These are phyloP conservation scores for Lagopus muta DNA, from an alignment of 2,113 vertebrate genomes.

Conservation along the genomic window DNA sequence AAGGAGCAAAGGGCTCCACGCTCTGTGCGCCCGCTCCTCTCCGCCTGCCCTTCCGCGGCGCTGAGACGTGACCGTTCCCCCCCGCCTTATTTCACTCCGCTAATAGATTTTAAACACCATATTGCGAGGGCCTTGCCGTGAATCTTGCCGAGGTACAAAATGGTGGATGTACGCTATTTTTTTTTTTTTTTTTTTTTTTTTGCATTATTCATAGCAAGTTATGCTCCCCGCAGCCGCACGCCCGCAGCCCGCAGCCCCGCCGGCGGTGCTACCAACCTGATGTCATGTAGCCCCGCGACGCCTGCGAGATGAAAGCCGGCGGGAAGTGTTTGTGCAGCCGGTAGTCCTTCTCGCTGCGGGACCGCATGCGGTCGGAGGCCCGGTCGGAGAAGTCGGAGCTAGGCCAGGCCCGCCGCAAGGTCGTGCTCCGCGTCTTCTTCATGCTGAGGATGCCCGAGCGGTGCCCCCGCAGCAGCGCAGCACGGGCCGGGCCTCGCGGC, in stretches of 20 bases:
- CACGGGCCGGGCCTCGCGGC: constrained; percentile 55
- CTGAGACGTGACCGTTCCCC: background rate
- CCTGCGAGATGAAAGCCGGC: constrained; percentile 91
- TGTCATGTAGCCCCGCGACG: constrained; percentile 93
- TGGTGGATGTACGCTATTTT: constrained; percentile 79
- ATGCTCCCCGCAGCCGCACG: background rate
- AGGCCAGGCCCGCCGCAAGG: constrained; percentile 96
- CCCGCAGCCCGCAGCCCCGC: background rate
- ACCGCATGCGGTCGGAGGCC: constrained; percentile 93
- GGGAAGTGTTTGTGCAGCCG: constrained; percentile 97
- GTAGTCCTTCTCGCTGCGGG: constrained; percentile 98
- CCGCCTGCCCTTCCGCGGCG: constrained; percentile 21
- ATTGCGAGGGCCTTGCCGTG: constrained; percentile 73
- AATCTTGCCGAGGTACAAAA: constrained; percentile 82
- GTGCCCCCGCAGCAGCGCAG: constrained; percentile 70
- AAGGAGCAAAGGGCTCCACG: constrained; percentile 49
- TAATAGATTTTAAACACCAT: constrained; percentile 76
- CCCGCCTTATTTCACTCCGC: constrained; percentile 22
- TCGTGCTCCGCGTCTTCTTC: constrained; percentile 98
- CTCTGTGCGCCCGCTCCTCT: constrained; percentile 6
- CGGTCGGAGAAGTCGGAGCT: constrained; percentile 94
- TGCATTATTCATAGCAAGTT: constrained; percentile 70
- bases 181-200: background rate
- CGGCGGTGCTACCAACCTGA: constrained; percentile 87
- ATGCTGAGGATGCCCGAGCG: constrained; percentile 88